Evolutionary conservation across 2,888 invertebrate genomes (phyloP), one percentile per base, ranked within the genome.

Genomic region (Drosophila lacicola): DNA sequence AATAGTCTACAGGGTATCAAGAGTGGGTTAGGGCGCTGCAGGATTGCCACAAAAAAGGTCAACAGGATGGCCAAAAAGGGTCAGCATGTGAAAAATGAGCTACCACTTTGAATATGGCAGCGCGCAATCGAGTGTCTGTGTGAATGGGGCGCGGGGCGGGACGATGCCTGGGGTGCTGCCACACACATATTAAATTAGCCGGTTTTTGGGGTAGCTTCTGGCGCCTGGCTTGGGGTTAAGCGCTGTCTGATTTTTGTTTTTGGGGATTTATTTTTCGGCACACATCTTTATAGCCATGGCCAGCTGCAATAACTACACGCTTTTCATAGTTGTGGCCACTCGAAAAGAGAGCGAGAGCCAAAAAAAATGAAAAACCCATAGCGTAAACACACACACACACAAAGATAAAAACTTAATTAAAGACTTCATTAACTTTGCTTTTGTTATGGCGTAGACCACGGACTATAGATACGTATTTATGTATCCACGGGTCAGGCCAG

Each of bases 361-460:
- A 55, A 14, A 21, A 45, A 36, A 29, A 39, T n/a, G 36, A 50
- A n/a, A 50, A 37, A 29, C 56, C 34, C 61, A 50, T 39, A 57
- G 19, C 25, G 37, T 11, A 56, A 53, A 57, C 14, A 61, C 56
- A 41, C 45, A 64, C 45, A 55, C 51, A 49, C 13, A 51, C 9
- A 14, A 25, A 57, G 57, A 67, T 75, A 66, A 76, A 65, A 83
- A 84, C 85, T 85, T 81, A 81, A 84, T 84, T 85, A 84, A 83
- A 74, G 80, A 83, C 81, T 81, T 84, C 75, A 84, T 84, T 85
- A 81, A 75, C 75, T 65, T 65, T 66, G 78, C 76, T 73, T 81
- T 75, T 81, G 70, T 78, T 73, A 63, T 70, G 71, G 51, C 50
- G 41, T 45, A 21, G 45, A 42, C 63, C 42, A 37, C 11, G 14